These are phyloP conservation scores for Eucera pruinosa DNA, from an alignment of 2,888 invertebrate species.

Conservation along the genomic window DNA sequence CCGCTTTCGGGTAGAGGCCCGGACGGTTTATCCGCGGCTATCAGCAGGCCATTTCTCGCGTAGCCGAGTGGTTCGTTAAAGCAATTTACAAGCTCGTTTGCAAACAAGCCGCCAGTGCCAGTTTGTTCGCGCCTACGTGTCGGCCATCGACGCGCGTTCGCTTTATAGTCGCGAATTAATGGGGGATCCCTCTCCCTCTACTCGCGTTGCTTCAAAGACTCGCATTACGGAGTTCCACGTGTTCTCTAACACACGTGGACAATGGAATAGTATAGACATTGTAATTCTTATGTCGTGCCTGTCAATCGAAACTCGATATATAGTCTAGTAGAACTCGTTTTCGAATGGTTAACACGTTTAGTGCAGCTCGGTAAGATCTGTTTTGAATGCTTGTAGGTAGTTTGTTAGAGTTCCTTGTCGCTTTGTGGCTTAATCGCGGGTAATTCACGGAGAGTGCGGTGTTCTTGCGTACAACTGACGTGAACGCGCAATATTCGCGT, in stretches of 20 bases:
- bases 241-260: slow-evolving; percentile 1
- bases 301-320: no score
- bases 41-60: slow-evolving; percentile 63
- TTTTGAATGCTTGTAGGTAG: background rate
- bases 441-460: background rate
- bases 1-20: slow-evolving; percentile 16
- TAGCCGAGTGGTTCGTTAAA: slow-evolving; percentile 68
- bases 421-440: background rate
- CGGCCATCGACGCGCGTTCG: slow-evolving; percentile 61
- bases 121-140: slow-evolving; percentile 67
- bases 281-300: no score
- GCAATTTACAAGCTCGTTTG: slow-evolving; percentile 71
- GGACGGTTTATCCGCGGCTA: slow-evolving; percentile 65
- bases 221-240: background rate
- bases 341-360: slow-evolving; percentile 2
- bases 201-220: no score
- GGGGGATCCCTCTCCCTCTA: slow-evolving; percentile 28
- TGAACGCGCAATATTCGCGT: no score
- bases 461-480: no score
- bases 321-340: background rate
- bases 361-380: background rate
- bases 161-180: slow-evolving; percentile 57
- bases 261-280: no score
- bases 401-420: background rate
- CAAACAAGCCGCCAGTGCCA: slow-evolving; percentile 65